These are phyloP conservation scores for Phallusia fumigata DNA, from an alignment of 23 tunicate species.

Conservation along the genomic window DNA sequence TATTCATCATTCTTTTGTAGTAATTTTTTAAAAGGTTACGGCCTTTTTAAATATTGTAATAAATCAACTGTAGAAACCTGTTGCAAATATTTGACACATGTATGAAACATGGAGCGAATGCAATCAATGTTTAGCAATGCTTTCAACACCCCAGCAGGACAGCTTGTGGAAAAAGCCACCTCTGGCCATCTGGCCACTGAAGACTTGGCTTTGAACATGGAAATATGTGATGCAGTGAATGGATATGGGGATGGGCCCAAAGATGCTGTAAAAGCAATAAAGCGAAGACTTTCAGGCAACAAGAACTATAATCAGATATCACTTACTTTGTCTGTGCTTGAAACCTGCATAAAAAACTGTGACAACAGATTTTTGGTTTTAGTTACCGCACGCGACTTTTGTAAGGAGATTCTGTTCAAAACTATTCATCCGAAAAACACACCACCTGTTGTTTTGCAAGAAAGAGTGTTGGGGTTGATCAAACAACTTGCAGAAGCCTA, in stretches of 20 bases:
- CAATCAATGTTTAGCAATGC: slow-evolving; percentile 87
- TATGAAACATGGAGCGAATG: slow-evolving; percentile 63
- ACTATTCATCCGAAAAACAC: slow-evolving; percentile 56
- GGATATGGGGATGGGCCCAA: slow-evolving; percentile 83
- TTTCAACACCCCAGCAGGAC: slow-evolving; percentile 78
- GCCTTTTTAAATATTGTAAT: no score
- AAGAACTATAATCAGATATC: slow-evolving; percentile 58
- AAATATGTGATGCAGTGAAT: slow-evolving; percentile 62
- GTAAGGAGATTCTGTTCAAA: slow-evolving; percentile 57
- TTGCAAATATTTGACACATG: neutral
- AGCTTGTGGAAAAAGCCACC: slow-evolving; percentile 83
- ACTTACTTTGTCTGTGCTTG: slow-evolving; percentile 64
- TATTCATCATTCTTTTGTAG: no score
- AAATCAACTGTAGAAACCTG: no score
- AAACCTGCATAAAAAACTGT: slow-evolving; percentile 83
- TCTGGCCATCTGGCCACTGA: slow-evolving; percentile 38
- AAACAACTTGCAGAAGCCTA: slow-evolving; percentile 73
- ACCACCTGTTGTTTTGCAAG: slow-evolving; percentile 58
- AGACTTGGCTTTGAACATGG: slow-evolving; percentile 70
- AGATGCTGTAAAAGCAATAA: slow-evolving; percentile 86
- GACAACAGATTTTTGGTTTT: slow-evolving; percentile 54
- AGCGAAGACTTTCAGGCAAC: slow-evolving; percentile 57
- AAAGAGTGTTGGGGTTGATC: slow-evolving; percentile 69
- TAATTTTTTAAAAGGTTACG: no score
- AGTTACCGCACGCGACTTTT: slow-evolving; percentile 71